Conservation (phyloP, 2,113 vertebrate species). For the Sturnira hondurensis region DNA sequence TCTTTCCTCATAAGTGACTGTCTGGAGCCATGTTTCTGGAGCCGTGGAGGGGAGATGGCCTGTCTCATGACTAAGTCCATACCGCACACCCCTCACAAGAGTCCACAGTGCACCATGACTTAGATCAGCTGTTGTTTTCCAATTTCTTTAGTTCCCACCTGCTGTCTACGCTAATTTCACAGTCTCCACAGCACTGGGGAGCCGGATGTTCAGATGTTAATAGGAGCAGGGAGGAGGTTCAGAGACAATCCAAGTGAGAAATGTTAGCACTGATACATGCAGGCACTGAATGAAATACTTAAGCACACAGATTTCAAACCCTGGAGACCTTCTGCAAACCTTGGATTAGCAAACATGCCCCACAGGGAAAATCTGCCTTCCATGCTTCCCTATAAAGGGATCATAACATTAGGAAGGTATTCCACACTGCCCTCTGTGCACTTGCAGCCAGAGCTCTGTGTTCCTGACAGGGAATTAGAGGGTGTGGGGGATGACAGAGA, state of each 20-base stretch:
- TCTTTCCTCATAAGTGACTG: neutral
- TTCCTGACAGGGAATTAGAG: neutral
- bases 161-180: conserved; percentile 78
- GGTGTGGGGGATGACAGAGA: too few relatives aligned
- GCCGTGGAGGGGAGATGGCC: neutral
- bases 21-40: neutral
- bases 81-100: conserved; percentile 60
- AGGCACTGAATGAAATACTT: conserved; percentile 62
- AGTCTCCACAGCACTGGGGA: conserved; percentile 67
- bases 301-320: conserved; percentile 62
- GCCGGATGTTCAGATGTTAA: conserved; percentile 42
- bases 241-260: conserved; percentile 54
- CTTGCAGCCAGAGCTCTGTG: neutral
- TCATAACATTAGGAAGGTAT: neutral
- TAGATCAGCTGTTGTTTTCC: conserved; percentile 78
- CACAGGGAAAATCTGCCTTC: neutral
- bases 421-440: neutral
- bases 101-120: conserved; percentile 68
- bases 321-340: conserved; percentile 53
- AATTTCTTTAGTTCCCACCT: conserved; percentile 78
- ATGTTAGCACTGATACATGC: conserved; percentile 32
- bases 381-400: conserved; percentile 40
- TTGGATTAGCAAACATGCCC: conserved; percentile 57
- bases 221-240: conserved; percentile 40
- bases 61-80: neutral